Base-by-base conservation (phyloP, 2,797 vertebrate species). In the Agapornis canus region DNA sequence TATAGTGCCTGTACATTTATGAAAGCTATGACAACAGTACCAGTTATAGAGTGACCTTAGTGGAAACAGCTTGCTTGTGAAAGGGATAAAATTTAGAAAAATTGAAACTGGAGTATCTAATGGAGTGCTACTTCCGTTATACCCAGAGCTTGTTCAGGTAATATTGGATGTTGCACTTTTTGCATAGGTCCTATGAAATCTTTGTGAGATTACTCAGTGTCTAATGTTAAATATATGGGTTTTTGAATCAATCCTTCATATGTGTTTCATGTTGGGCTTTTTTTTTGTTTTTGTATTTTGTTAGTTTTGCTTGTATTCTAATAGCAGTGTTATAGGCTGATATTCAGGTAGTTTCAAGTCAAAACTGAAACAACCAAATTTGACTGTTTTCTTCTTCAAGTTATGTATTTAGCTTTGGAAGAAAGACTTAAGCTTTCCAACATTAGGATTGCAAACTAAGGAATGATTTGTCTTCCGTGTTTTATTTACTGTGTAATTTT, bases 1-100 rank as follows among this genome's bases (percentile, higher is more conserved):
- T 23, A 15, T 0, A 0, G 15, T 43, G 3, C 27, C 5, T 1
- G 6, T 10, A 16, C 7, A 0, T 22, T 45, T 39, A 27, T 56
- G 83, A 47, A 66, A 92, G 77, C 31, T 61, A 32, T 66, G 48
- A 45, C 13, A 61, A 17, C 5, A 23, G 37, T n/a, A 68, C 10
- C 17, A 52, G 26, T n/a, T 51, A 12, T 0, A 29, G 26, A 42
- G 47, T 39, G 20, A 59, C 13, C 5, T 45, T 8, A 27, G 15
- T 9, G 65, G 66, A 37, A 89, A 22, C 18, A 82, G 9, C 10
- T 89, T 82, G 13, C 5, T 68, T 84, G 14, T 51, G 57, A 37
- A 78, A 73, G 25, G 29, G 42, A 32, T 51, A 75, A 76, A 56
- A 49, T 59, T 49, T 27, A 80, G 56, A 48, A 88, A 51, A 56